These are phyloP conservation scores for Parazoanthus atlanticus DNA, from an alignment of 92 coral and sea anemone species.

Conservation along the genomic window DNA sequence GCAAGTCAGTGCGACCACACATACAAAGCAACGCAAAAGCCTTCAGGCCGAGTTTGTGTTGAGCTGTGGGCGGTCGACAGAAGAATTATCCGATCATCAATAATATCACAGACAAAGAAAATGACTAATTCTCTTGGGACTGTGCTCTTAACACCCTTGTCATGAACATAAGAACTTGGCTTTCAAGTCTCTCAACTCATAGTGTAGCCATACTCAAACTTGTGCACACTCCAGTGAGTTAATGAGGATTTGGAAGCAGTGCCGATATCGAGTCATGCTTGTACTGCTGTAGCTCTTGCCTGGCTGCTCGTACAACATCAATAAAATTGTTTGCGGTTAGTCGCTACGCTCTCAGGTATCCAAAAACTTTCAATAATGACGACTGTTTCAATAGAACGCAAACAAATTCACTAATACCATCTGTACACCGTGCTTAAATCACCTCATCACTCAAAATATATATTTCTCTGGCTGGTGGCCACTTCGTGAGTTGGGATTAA, in stretches of 20 bases:
- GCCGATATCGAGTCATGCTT: background rate
- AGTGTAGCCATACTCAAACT: background rate
- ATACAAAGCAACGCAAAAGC: slow-evolving; percentile 60
- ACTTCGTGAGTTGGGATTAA: background rate
- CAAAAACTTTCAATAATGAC: slow-evolving; percentile 66
- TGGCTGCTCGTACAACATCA: slow-evolving; percentile 17
- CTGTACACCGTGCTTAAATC: background rate
- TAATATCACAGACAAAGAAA: slow-evolving; percentile 75
- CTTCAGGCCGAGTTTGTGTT: slow-evolving; percentile 75
- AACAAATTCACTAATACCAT: slow-evolving; percentile 55
- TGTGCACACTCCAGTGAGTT: background rate
- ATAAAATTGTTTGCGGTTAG: slow-evolving; percentile 27
- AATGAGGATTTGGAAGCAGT: background rate
- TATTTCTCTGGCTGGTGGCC: background rate
- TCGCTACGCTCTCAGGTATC: slow-evolving; percentile 55
- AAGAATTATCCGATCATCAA: slow-evolving; percentile 88
- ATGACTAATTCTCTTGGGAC: slow-evolving; percentile 74
- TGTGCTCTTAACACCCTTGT: slow-evolving; percentile 58
- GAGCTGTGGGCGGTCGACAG: slow-evolving; percentile 93
- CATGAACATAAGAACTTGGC: slow-evolving; percentile 34
- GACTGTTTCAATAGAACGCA: slow-evolving; percentile 69
- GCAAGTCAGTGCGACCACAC: slow-evolving; percentile 65
- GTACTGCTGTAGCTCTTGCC: background rate
- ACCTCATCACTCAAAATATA: background rate
- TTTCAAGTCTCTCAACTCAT: slow-evolving; percentile 12